Percentiles rank a stretch among this genome's conserved stretches.
phyloP scores from a whole-genome alignment of 2,113 vertebrate species.

The Rhinoptilus africanus region DNA sequence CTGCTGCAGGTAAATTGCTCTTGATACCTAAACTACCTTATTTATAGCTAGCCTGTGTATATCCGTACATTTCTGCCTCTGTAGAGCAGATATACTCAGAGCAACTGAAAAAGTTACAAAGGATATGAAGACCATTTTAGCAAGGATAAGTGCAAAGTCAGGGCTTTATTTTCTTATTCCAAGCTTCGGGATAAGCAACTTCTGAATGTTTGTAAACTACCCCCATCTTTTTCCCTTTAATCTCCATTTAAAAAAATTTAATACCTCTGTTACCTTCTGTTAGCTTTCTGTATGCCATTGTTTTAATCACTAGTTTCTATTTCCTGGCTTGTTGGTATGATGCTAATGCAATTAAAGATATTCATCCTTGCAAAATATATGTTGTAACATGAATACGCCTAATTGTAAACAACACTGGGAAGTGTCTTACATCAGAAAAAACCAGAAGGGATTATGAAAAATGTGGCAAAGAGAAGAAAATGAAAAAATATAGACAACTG shows the following conservation, averaged over 20 bases:
- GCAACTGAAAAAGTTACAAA: background rate
- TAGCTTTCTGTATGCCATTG: background rate
- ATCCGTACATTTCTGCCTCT: background rate
- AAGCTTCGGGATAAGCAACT: background rate
- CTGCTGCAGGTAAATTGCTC: background rate
- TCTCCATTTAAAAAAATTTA: background rate
- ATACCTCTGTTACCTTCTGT: background rate
- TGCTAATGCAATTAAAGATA: conserved; percentile 23
- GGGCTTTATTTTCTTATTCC: background rate
- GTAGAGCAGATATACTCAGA: background rate
- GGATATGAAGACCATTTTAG: background rate
- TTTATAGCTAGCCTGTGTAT: background rate
- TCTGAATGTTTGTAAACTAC: background rate
- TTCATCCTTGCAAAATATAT: background rate
- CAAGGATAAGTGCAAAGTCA: background rate
- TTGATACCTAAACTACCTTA: background rate
- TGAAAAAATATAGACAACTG: background rate
- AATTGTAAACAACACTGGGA: background rate
- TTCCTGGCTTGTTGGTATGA: background rate
- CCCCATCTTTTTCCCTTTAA: accelerated
- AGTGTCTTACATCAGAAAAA: background rate
- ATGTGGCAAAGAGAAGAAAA: background rate
- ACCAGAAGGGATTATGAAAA: background rate
- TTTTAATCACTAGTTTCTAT: background rate
- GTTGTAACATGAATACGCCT: background rate